A percentile compares a stretch with the other conserved stretches of the same genome.
These are phyloP conservation scores for Drosophila ironensis DNA, from an alignment of 1,140 invertebrate genomes.

Conservation along the genomic window DNA sequence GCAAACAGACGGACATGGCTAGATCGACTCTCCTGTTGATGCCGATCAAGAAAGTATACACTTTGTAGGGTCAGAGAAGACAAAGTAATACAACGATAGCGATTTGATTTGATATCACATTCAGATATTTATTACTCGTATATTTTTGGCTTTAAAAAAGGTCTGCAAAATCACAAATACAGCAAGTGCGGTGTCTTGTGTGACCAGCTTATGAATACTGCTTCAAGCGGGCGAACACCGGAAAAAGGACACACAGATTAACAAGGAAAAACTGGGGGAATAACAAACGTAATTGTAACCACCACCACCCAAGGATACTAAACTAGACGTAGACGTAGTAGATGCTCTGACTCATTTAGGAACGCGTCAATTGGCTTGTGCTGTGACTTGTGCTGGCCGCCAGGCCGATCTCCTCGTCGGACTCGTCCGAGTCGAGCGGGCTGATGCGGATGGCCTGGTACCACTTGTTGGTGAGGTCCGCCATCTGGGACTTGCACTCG, in stretches of 20 bases:
- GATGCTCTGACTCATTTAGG: slow-evolving; percentile 35
- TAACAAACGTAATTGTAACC: slow-evolving; percentile 6
- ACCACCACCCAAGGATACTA: slow-evolving; percentile 17
- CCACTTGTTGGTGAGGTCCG: slow-evolving; percentile 97
- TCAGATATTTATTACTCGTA: slow-evolving; percentile 40
- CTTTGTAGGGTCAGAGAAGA: background rate
- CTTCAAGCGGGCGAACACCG: slow-evolving; percentile 29
- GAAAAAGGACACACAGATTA: slow-evolving; percentile 1
- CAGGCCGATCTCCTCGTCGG: slow-evolving; percentile 78
- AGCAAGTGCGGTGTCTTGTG: too few relatives aligned
- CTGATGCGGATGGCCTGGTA: slow-evolving; percentile 95
- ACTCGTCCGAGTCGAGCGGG: slow-evolving; percentile 86
- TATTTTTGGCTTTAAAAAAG: slow-evolving; percentile 46
- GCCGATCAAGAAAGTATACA: too few relatives aligned
- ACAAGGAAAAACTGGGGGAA: background rate
- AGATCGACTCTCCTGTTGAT: too few relatives aligned
- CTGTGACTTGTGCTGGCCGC: slow-evolving; percentile 73
- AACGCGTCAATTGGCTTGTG: slow-evolving; percentile 58
- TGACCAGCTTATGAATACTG: slow-evolving; percentile 59
- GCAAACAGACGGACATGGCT: too few relatives aligned
- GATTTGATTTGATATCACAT: slow-evolving; percentile 29
- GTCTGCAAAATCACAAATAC: slow-evolving; percentile 44
- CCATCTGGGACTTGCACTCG: slow-evolving; percentile 98
- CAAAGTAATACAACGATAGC: background rate
- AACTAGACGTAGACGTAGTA: background rate